These are phyloP conservation scores for Chymomyza costata DNA, from an alignment of 1,140 invertebrate genomes.

Conservation along the genomic window DNA sequence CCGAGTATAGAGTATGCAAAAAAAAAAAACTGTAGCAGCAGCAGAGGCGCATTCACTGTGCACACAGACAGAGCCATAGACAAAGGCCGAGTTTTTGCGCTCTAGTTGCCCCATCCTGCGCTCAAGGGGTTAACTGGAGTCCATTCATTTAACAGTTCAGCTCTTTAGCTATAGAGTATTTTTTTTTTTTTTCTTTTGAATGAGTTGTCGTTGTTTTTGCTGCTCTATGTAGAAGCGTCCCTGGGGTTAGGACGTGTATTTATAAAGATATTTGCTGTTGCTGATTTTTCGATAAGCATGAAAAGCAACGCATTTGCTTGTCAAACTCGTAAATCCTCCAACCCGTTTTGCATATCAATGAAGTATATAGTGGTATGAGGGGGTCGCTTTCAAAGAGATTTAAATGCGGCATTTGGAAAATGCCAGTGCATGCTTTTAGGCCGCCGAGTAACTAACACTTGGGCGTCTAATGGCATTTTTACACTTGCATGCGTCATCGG, in stretches of 20 bases:
- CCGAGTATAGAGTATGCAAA: too few relatives aligned
- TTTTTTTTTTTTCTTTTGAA: slow-evolving; percentile 36
- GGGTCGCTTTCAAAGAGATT: neutral
- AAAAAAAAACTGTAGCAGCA: too few relatives aligned
- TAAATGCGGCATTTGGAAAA: slow-evolving; percentile 9
- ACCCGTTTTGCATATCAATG: slow-evolving; percentile 51
- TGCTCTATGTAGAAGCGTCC: slow-evolving; percentile 1
- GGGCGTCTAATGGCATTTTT: slow-evolving; percentile 50
- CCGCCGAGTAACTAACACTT: slow-evolving; percentile 24
- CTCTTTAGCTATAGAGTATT: slow-evolving; percentile 10
- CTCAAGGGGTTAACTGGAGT: too few relatives aligned
- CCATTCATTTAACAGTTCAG: too few relatives aligned
- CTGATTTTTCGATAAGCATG: slow-evolving; percentile 62
- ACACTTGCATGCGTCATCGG: slow-evolving; percentile 56
- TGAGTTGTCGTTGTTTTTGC: slow-evolving; percentile 19
- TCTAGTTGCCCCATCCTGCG: too few relatives aligned
- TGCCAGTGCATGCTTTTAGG: slow-evolving; percentile 26
- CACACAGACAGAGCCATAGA: too few relatives aligned
- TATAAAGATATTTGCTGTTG: slow-evolving; percentile 61
- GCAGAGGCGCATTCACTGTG: too few relatives aligned
- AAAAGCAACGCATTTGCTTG: slow-evolving; percentile 30
- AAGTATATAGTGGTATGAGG: slow-evolving; percentile 11
- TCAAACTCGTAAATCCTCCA: slow-evolving; percentile 19
- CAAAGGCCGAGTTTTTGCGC: too few relatives aligned
- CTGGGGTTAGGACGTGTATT: slow-evolving; percentile 20